Evolutionary conservation across 2,113 vertebrate species (phyloP), one percentile per base, ranked within the genome.

Genomic region (Zosterops hypoxanthus): DNA sequence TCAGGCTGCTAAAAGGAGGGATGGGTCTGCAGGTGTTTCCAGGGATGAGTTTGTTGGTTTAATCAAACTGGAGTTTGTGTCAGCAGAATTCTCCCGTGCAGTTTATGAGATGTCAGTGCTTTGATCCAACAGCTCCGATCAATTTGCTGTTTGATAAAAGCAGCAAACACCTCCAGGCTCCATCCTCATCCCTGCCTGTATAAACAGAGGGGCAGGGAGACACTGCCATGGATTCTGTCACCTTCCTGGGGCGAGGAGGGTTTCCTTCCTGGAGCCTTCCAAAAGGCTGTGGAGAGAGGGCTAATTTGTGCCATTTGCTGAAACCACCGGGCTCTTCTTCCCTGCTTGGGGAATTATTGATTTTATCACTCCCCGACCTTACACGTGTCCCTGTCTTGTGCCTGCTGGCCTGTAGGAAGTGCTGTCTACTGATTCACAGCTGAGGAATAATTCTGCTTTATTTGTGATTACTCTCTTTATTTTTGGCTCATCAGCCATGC

Each of bases 301-400:
- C 93, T 95, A 95, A 96, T 94, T 90, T 80, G 87, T 95, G 92
- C 91, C 85, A 95, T 96, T 93, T 92, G 95, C 92, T 93, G 93
- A 81, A 97, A 95, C 82, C 90, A 78, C 93, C 11, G 66, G 90
- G 85, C 92, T 96, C 72, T 47, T 93, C 92, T 90, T 95, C 93
- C 90, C 94, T 93, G 92, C 96, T 90, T 84, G 96, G 92, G 93
- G 94, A 95, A 53, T 94, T 95, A 96, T 96, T 94, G 95, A 97
- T 97, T 96, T 90, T 86, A 93, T 94, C 93, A 83, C 90, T 96
- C 87, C 22, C 20, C 3, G 69, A 96, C 95, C 94, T 93, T 93
- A 92, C 94, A 71, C 36, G 85, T 93, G 92, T 93, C 92, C 36
- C 92, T 81, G 88, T 78, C 93, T 88, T 60, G 44, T 92, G 95